These are phyloP conservation scores for Amiota communis DNA, from an alignment of 2,888 invertebrate genomes.

Conservation along the genomic window DNA sequence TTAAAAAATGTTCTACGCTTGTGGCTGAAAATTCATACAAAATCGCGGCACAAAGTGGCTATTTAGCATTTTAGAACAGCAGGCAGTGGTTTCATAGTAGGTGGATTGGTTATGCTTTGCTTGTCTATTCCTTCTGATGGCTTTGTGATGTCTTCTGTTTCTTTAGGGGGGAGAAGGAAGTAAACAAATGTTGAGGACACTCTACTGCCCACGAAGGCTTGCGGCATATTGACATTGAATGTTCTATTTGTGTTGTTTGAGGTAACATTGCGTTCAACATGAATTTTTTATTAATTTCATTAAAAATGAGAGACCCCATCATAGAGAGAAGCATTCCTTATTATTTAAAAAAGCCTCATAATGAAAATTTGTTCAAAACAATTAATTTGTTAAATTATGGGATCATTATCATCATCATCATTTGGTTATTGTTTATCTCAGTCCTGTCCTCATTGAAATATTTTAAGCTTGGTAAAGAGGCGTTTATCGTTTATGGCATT, in stretches of 20 bases:
- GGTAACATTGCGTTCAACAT: conserved; percentile 37
- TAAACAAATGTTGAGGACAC: conserved; percentile 4
- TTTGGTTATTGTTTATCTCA: no score
- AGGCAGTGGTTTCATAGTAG: not conserved
- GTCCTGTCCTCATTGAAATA: no score
- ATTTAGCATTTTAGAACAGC: conserved; percentile 67
- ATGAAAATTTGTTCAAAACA: conserved; percentile 38
- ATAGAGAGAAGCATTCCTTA: no score
- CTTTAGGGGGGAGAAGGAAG: not conserved
- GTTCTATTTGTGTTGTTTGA: conserved; percentile 7
- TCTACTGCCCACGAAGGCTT: not conserved
- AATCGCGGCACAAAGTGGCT: conserved; percentile 63
- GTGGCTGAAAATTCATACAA: conserved; percentile 33
- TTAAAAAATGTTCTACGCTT: conserved; percentile 7
- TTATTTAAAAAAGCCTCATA: no score
- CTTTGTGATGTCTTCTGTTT: not conserved
- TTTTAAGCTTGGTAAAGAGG: conserved; percentile 28
- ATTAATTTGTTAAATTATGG: conserved; percentile 42
- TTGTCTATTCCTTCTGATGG: not conserved
- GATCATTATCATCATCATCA: not conserved
- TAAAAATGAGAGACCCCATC: conserved; percentile 37
- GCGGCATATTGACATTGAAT: conserved; percentile 23
- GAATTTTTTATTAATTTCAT: conserved; percentile 60
- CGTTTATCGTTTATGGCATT: conserved; percentile 41
- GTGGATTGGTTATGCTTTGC: not conserved